phyloP scores from a whole-genome alignment of 2,797 vertebrate genomes.

The Hydrocynus forskahlii region DNA sequence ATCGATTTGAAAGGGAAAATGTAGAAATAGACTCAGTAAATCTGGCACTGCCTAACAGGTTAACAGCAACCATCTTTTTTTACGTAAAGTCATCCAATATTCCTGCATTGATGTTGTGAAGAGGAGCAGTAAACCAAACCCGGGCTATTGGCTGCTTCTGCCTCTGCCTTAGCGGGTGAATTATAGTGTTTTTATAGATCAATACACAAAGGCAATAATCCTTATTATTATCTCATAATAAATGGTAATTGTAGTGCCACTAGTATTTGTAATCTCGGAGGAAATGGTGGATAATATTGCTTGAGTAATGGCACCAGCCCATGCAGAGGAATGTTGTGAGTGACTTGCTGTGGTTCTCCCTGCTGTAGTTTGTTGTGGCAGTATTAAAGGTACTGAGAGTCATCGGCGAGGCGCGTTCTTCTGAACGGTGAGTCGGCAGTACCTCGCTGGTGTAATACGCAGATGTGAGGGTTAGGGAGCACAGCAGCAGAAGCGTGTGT shows the following conservation, averaged over 20 bases:
- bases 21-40: constrained; percentile 80
- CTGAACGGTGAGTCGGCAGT: constrained; percentile 29
- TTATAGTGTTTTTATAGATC: constrained; percentile 68
- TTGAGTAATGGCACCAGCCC: constrained; percentile 1
- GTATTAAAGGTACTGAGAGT: constrained; percentile 14
- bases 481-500: constrained; percentile 39
- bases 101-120: constrained; percentile 73
- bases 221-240: constrained; percentile 57
- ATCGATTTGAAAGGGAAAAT: constrained; percentile 76
- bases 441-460: constrained; percentile 38
- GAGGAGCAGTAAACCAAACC: constrained; percentile 75
- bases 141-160: constrained; percentile 73
- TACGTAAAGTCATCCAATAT: constrained; percentile 73
- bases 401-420: constrained; percentile 7
- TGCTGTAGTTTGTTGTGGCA: constrained; percentile 5
- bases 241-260: constrained; percentile 42
- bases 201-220: constrained; percentile 64
- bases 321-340: not conserved
- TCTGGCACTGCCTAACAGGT: constrained; percentile 78
- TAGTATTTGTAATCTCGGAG: constrained; percentile 31
- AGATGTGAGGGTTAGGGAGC: constrained; percentile 40
- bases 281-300: constrained; percentile 28
- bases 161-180: constrained; percentile 67
- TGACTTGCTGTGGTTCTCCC: constrained; percentile 3
- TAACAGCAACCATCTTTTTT: constrained; percentile 70